A percentile compares a stretch with the other conserved stretches of the same genome.
phyloP scores from a whole-genome alignment of 1,140 invertebrate genomes.

The Macrotrachela quadricornifera region DNA sequence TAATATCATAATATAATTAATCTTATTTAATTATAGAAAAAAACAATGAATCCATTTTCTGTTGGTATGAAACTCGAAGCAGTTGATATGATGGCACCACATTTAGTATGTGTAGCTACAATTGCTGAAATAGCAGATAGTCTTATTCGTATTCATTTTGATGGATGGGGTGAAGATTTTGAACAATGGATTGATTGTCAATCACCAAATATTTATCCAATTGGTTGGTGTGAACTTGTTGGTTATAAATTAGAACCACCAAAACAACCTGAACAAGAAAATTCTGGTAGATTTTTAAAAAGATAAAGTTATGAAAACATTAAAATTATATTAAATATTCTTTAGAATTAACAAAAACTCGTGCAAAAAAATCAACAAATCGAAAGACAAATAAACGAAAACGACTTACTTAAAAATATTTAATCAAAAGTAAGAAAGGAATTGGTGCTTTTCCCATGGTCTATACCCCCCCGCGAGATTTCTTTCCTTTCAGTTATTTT shows the following conservation, averaged over 20 bases:
- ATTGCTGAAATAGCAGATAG: constrained; percentile 65
- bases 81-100: constrained; percentile 85
- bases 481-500: no score
- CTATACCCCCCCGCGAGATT: no score
- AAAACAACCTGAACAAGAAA: not conserved
- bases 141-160: constrained; percentile 63
- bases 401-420: no score
- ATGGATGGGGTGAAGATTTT: constrained; percentile 86
- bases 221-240: constrained; percentile 82
- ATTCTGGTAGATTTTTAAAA: not conserved
- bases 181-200: constrained; percentile 91
- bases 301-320: no score
- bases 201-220: constrained; percentile 81
- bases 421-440: no score
- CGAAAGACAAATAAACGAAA: no score
- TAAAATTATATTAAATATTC: no score
- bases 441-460: no score
- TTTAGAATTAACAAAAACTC: no score
- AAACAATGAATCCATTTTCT: constrained; percentile 62
- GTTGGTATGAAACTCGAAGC: constrained; percentile 81
- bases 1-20: not conserved
- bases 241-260: constrained; percentile 76
- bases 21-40: constrained; percentile 32
- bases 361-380: no score
- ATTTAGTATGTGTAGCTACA: constrained; percentile 75